Evolutionary conservation across 2,113 vertebrate genomes (phyloP).

Genomic region (Craseonycteris thonglongyai): DNA sequence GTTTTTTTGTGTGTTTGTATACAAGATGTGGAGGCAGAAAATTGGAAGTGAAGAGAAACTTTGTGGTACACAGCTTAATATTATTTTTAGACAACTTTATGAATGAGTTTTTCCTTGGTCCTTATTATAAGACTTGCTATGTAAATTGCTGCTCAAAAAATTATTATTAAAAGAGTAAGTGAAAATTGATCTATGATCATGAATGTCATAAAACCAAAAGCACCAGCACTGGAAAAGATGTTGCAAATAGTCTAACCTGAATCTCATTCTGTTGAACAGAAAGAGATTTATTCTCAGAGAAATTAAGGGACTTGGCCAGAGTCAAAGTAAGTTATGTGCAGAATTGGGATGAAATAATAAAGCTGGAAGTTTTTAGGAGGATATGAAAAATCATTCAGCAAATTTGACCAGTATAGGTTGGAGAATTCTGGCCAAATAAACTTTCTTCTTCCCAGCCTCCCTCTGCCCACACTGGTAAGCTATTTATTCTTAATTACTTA

Average conservation of each 20-base stretch:
- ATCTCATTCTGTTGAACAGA: background rate
- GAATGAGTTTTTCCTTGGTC: background rate
- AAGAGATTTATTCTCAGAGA: background rate
- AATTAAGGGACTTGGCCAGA: background rate
- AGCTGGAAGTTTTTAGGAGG: background rate
- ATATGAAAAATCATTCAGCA: conserved; percentile 37
- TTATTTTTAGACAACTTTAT: background rate
- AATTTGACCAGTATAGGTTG: background rate
- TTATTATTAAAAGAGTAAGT: background rate
- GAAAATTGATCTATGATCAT: background rate
- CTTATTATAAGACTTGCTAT: background rate
- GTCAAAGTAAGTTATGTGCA: background rate
- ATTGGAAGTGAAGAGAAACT: background rate
- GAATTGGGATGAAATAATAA: background rate
- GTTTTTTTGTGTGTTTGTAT: background rate
- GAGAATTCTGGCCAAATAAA: conserved; percentile 14
- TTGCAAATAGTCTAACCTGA: background rate
- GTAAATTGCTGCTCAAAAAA: background rate
- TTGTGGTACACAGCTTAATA: background rate
- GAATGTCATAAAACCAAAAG: background rate
- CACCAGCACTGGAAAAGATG: background rate
- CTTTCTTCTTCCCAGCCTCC: background rate
- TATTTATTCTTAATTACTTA: conserved; percentile 60
- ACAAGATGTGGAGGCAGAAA: background rate
- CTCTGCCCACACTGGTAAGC: background rate